Percentiles rank a stretch among this genome's conserved stretches.
These are phyloP conservation scores for Ornithoptera alexandrae DNA, from an alignment of 2,888 invertebrate genomes.

Conservation along the genomic window DNA sequence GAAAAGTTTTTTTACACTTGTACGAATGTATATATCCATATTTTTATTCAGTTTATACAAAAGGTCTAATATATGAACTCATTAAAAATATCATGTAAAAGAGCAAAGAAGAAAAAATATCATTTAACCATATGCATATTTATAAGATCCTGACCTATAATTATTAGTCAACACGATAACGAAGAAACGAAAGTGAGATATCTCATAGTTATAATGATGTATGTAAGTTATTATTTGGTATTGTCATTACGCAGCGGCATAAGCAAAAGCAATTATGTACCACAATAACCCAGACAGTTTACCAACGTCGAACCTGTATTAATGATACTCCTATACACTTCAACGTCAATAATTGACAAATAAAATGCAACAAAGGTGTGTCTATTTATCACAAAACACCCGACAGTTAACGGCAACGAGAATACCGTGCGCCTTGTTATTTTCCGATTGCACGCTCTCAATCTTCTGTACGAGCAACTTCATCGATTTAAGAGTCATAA, in stretches of 20 bases:
- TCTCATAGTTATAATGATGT: background rate
- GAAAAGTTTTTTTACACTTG: too few species aligned
- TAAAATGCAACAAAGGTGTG: constrained; percentile 30
- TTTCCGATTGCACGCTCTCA: constrained; percentile 29
- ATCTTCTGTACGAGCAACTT: constrained; percentile 23
- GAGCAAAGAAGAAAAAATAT: too few species aligned
- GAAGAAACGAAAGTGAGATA: background rate
- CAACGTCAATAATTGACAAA: constrained; percentile 29
- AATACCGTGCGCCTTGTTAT: constrained; percentile 29
- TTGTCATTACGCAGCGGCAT: constrained; percentile 12
- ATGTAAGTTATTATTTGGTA: constrained; percentile 9
- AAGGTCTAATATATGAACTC: too few species aligned
- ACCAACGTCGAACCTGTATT: constrained; percentile 20
- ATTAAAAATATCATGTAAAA: too few species aligned
- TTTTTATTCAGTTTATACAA: too few species aligned
- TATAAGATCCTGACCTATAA: background rate
- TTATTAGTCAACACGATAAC: background rate
- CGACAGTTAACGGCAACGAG: constrained; percentile 28
- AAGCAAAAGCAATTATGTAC: constrained; percentile 21
- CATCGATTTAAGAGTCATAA: constrained; percentile 22
- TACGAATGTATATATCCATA: too few species aligned
- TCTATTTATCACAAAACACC: constrained; percentile 29
- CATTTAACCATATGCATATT: too few species aligned
- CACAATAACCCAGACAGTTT: constrained; percentile 24
- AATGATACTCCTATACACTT: constrained; percentile 26